Evolutionary conservation across 2,888 invertebrate species (phyloP), one percentile per base, ranked within the genome.

Genomic region (Eupsilia transversa): DNA sequence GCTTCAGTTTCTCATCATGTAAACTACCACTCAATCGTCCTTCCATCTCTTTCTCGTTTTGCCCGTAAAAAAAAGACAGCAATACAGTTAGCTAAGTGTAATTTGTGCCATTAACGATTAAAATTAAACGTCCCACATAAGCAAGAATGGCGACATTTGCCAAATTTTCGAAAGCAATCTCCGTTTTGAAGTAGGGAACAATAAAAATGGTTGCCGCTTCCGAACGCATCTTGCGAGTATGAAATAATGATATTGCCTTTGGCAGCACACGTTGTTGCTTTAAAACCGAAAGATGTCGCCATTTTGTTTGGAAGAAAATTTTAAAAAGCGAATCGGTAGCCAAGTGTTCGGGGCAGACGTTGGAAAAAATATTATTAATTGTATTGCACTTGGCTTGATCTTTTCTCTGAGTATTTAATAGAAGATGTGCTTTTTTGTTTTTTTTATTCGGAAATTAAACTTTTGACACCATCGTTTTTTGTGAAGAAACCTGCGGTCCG

Each of bases 241-340:
- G 93, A 94, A 93, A 93, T 94, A 93, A 94, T 94, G 93, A 92
- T 94, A 94, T 93, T 93, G 93, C 91, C 88, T 90, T 94, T 94
- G 94, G 94, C 94, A 94, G 87, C 87, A 89, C 86, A 83, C 87
- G 79, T 87, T 83, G 86, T 88, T 89, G 87, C 91, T 83, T 88
- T 86, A 86, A 84, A 84, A 84, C 80, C 84, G n/a, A 84, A 84
- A 87, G 83, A 87, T 86, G 87, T 86, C 87, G 66, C 84, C 70
- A 85, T 87, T 89, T 86, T 90, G 89, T 83, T 69, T 3, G 35
- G 82, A 20, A 83, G 87, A 87, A 86, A 88, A 86, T 89, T 91
- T 87, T 88, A 87, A 85, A 85, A 86, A 84, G 74, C 85, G 84
- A 88, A 86, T 82, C 74, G 89, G 88, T 76, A 89, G 92, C 92